Base-by-base conservation (phyloP, 2,113 vertebrate species). In the Notothenia rossii region DNA sequence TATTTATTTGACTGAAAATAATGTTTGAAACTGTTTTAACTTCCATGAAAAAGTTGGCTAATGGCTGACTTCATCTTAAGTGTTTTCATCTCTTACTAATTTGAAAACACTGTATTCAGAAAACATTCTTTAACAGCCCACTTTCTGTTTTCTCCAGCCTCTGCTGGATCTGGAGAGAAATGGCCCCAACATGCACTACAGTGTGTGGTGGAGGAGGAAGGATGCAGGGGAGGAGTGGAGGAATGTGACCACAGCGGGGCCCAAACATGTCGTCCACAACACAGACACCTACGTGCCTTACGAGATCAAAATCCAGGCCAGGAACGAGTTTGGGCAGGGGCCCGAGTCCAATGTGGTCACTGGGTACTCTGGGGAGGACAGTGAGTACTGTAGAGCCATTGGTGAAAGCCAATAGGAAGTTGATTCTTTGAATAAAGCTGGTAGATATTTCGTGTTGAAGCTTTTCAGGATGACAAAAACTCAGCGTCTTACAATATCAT, bases 321-420 rank as follows among this genome's bases (percentile, higher is more conserved):
- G 95, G 76, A 99, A 99, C 0, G 97, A 99, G 65, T 97, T 97
- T 11, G 98, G 98, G 46, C 63, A 78, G 13, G 97, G 96, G 1
- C 96, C 96, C 0, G 96, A 97, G 89, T 97, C 98, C 0, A 96
- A 96, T 25, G 86, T 96, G 1, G 72, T 96, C 84, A 95, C 95
- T 1, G 98, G 98, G 20, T 97, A 96, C 7, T 99, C 98, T 0
- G 98, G 98, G 68, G 98, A 99, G 91, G 98, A 99, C 90, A 95
- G 98, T 99, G 92, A 98, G 97, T 83, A 11, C 5, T 8, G 25
- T 12, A 22, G 50, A 50, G 50, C 2, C 5, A 14, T 12, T 56
- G 63, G n/a, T 53, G 50, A 59, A 66, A 50, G 22, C 1, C 10
- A 55, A 10, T 29, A 13, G 4, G 2, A 20, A 20, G 46, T n/a